phyloP scores from a whole-genome alignment of 2,113 vertebrate species.

The Noturus placidus region DNA sequence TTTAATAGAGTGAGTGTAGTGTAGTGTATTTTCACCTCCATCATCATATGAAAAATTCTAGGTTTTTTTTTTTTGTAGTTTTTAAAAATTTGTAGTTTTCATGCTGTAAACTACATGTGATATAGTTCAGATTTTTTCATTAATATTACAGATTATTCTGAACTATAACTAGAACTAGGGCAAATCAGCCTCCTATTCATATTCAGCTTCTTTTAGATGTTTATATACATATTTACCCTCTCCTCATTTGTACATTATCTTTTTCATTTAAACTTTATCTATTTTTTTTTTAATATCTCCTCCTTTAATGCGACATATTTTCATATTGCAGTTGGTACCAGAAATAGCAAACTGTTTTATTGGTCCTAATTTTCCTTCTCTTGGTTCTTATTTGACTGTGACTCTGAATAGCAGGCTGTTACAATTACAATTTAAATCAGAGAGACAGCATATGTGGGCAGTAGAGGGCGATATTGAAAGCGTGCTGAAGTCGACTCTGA shows the following conservation, averaged over 20 bases:
- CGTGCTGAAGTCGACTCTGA: not conserved
- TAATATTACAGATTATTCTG: not conserved
- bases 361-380: not conserved
- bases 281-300: not conserved
- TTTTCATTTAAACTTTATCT: not conserved
- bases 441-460: not conserved
- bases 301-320: not conserved
- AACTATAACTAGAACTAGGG: not conserved
- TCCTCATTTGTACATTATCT: not conserved
- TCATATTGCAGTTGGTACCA: not conserved
- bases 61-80: too few relatives aligned
- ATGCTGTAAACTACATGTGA: not conserved
- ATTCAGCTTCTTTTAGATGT: not conserved
- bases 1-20: not conserved
- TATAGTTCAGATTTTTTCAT: not conserved
- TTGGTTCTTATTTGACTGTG: not conserved
- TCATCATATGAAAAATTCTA: not conserved
- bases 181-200: not conserved
- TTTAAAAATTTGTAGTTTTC: too few relatives aligned
- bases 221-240: not conserved
- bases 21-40: not conserved
- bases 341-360: not conserved
- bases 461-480: not conserved
- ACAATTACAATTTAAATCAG: not conserved
- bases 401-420: not conserved